Evolutionary conservation across 2,113 vertebrate species (phyloP).

Genomic region (Dunckerocampus dactyliophorus): DNA sequence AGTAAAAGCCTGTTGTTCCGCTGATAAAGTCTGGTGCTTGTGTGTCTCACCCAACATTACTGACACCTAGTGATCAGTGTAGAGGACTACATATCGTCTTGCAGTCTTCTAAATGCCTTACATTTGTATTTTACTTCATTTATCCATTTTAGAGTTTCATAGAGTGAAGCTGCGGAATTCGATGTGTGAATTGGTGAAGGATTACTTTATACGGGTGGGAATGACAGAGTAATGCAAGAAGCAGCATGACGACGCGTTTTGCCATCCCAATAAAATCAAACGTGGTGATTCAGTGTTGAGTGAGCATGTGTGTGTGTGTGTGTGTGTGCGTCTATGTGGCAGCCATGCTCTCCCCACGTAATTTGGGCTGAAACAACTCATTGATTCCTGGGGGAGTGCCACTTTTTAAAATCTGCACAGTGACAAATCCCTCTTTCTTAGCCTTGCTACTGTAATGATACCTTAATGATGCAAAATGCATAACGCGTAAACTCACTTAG

Average conservation of each 20-base stretch:
- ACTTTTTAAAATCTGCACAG: neutral
- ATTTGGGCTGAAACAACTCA: conserved; percentile 44
- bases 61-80: no score
- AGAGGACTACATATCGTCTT: no score
- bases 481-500: neutral
- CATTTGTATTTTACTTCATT: no score
- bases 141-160: no score
- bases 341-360: conserved; percentile 31
- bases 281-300: conserved; percentile 25
- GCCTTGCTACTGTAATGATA: neutral
- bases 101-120: no score
- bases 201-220: neutral
- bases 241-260: neutral
- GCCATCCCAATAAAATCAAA: conserved; percentile 27
- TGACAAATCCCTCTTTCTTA: neutral
- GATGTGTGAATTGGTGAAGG: no score
- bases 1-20: no score
- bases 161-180: no score
- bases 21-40: no score
- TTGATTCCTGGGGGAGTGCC: conserved; percentile 34
- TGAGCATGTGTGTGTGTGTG: conserved; percentile 10
- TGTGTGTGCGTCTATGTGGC: conserved; percentile 5
- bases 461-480: neutral
- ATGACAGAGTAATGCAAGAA: neutral
- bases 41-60: no score